Evolutionary conservation across 1,140 invertebrate species (phyloP), one percentile per base, ranked within the genome.

Genomic region (Lordiphosa collinella): DNA sequence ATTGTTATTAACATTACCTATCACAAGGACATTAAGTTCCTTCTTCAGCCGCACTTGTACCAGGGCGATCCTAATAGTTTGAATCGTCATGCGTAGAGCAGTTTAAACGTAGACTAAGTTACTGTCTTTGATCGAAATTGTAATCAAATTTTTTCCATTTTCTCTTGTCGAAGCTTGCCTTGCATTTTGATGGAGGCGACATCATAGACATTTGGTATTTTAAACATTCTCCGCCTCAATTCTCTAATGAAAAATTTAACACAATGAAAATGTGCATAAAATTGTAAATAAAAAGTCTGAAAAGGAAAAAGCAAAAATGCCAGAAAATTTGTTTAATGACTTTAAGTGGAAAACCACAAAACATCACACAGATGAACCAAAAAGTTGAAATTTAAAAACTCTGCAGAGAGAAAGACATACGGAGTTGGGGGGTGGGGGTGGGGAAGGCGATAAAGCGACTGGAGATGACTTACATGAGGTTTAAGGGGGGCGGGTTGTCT

Each of bases 171-270:
- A n/a, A n/a, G n/a, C n/a, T n/a, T n/a, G n/a, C n/a, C n/a, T n/a
- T n/a, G n/a, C n/a, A n/a, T 5, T 29, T 48, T 48, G 31, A 48
- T 48, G 18, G 25, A 22, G 41, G 41, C 41, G 41, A 29, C 41
- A 12, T 1, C 41, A 44, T 13, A 44, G 22, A 41, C 40, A 38
- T 40, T 51, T 57, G 51, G 25, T 29, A 16, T 44, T 25, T 22
- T 22, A 4, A 22, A 22, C 18, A 2, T 22, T 22, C 4, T 22
- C 18, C 6, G 16, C 11, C 52, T 11, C 34, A 82, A 82, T 67
- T 76, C 71, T 66, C 71, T 82, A 76, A 80, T 80, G 61, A 76
- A 80, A 79, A 82, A 82, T 80, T 80, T 50, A 80, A 63, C 57
- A 71, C 66, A 48, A 62, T 44, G 47, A 56, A 82, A 80, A 82